Evolutionary conservation across 2,113 vertebrate species (phyloP), one percentile per base, ranked within the genome.

Genomic region (Amphiprion ocellaris): DNA sequence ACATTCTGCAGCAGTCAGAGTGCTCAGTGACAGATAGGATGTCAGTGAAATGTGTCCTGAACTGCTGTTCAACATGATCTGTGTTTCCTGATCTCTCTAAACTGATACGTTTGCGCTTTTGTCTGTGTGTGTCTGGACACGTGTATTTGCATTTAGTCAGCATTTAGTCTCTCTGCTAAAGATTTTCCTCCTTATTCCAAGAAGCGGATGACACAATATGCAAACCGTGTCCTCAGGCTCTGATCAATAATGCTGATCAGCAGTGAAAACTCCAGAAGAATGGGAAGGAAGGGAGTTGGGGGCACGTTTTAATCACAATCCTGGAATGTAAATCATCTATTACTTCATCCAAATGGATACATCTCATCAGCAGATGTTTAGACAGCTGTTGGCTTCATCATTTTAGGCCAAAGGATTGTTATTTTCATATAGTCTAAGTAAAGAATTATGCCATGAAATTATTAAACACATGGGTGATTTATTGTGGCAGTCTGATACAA

Each of bases 211-310:
- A 52, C 37, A 64, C 44, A 30, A 70, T 50, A 54, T 74, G 56
- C 77, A 68, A 69, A n/a, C 52, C 2, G 9, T 79, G 65, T 77
- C 71, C 76, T 61, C 71, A 17, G 61, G 62, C 72, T 56, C n/a
- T 69, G 82, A 92, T 92, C 91, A 91, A 91, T 92, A 92, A 86
- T 74, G 64, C 82, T 83, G 77, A 90, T 86, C 71, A 87, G 69
- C 41, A 59, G 19, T 63, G 74, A 69, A 72, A 77, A 82, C 37
- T 73, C 56, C 55, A 56, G 67, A 61, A 46, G 55, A 87, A 66
- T 77, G 49, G 61, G 21, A 21, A 21, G 21, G 21, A 56, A 52
- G 10, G 53, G 73, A 62, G 75, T 21, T 21, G 58, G 56, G 64
- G 46, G 58, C 0, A 1, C 12, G 46, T 60, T 73, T 75, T 53